phyloP scores from a whole-genome alignment of 92 coral and sea anemone genomes.

The Phenganax marumi region DNA sequence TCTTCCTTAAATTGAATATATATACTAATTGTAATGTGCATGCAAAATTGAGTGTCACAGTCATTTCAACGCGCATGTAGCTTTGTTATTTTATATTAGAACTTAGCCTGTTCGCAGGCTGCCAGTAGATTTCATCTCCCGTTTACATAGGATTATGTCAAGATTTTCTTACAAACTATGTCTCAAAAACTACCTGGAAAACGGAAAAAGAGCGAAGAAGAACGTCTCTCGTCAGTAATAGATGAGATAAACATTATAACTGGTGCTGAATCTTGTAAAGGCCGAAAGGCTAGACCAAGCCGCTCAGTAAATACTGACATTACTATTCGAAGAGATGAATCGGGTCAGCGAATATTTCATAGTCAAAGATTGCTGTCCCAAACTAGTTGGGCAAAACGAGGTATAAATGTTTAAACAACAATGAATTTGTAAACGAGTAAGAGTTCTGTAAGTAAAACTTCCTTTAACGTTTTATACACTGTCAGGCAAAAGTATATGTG shows the following conservation, averaged over 20 bases:
- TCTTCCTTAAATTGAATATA: slow-evolving; percentile 1
- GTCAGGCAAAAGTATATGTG: too few relatives aligned
- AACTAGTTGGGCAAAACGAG: slow-evolving; percentile 12
- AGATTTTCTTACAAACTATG: not conserved
- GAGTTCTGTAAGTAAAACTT: too few relatives aligned
- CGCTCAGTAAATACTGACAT: not conserved
- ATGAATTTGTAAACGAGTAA: too few relatives aligned
- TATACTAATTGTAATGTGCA: not conserved
- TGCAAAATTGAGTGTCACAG: not conserved
- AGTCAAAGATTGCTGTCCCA: slow-evolving; percentile 7
- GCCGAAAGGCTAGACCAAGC: not conserved
- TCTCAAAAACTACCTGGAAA: not conserved
- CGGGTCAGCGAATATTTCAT: slow-evolving; percentile 7
- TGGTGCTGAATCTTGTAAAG: not conserved
- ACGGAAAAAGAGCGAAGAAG: slow-evolving; percentile 8
- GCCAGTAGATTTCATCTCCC: not conserved
- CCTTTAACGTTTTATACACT: too few relatives aligned
- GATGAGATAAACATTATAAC: slow-evolving; percentile 4
- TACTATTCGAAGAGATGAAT: not conserved
- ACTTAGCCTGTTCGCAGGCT: not conserved
- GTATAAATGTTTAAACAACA: not conserved
- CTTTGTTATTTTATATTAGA: not conserved
- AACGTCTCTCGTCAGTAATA: slow-evolving; percentile 8
- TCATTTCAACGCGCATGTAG: not conserved
- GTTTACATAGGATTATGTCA: not conserved